A percentile compares a stretch with the other conserved stretches of the same genome.
phyloP scores from a whole-genome alignment of 2,888 invertebrate genomes.

The Allolobophora icterica region DNA sequence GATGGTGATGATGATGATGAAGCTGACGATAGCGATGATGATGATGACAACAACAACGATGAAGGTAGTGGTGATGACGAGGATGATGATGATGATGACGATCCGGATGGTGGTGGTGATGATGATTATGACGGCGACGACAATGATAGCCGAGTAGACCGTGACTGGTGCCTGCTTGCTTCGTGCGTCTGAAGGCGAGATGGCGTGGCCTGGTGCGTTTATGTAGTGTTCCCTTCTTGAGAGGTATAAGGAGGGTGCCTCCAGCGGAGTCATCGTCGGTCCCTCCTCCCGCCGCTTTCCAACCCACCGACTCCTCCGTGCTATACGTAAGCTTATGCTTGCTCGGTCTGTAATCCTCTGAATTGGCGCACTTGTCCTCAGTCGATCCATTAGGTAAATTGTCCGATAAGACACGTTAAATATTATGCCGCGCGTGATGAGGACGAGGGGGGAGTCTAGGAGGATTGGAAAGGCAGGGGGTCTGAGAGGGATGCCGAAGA shows the following conservation, averaged over 20 bases:
- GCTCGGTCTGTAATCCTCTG: conserved; percentile 1
- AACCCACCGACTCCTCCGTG: neutral
- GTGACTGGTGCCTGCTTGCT: neutral
- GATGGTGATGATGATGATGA: too few species aligned
- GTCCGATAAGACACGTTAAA: neutral
- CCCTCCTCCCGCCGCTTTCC: neutral
- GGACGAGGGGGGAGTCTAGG: neutral
- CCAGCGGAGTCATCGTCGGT: neutral
- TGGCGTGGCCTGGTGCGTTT: conserved; percentile 24
- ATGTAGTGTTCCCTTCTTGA: conserved; percentile 8
- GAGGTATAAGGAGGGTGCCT: conserved; percentile 18
- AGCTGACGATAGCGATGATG: neutral
- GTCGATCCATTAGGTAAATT: conserved; percentile 19
- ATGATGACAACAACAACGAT: neutral
- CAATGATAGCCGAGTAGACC: neutral
- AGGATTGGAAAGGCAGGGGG: neutral
- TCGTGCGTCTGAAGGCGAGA: neutral
- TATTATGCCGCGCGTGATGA: neutral
- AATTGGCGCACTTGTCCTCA: neutral
- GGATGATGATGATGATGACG: conserved; percentile 26
- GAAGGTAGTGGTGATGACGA: conserved; percentile 13
- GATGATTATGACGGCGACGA: neutral
- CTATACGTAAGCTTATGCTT: conserved; percentile 15
- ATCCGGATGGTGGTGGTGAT: neutral
- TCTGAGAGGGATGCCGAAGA: neutral